Base-by-base conservation (phyloP, 2,888 invertebrate species). In the Ormyrus nitidulus region DNA sequence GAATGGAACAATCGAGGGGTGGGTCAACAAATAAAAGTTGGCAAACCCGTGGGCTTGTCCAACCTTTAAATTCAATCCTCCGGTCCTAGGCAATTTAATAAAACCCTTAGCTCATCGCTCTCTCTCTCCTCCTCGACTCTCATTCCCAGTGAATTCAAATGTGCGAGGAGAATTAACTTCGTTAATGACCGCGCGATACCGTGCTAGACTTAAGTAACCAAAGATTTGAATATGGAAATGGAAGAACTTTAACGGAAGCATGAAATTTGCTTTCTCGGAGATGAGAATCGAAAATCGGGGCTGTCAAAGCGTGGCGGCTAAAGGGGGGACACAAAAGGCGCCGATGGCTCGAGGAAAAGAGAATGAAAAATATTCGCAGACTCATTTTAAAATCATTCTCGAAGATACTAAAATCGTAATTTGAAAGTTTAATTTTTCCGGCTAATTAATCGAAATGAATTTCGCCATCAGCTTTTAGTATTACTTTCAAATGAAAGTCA, bases 161-260 rank as follows among this genome's bases (percentile, higher is more conserved):
- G 66, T 61, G 65, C 77, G 48, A 71, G 62, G 77, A 66, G 81
- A 81, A 81, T 83, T 82, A 83, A 84, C 81, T 83, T 81, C 80
- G 83, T 82, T 83, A 83, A 84, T 84, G 83, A 83, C 80, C 76
- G 65, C 61, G 81, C 71, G 77, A 80, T 78, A 80, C 73, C 68
- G 48, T 19, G 64, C 82, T 62, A 81, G 80, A 69, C 78, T 81
- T 81, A 80, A 83, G 82, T 81, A 84, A 83, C 82, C 79, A 81
- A 80, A 76, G 79, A 84, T 83, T 84, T 83, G 83, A 84, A 84
- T 83, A 84, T 85, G 85, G 81, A 84, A 84, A 85, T 84, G 76
- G 70, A 80, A 73, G 75, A 82, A 79, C 73, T 77, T 80, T 73
- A 69, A 65, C 13, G 65, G 73, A 72, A 71, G 77, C 73, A 69